phyloP scores from a whole-genome alignment of 92 coral and sea anemone species.

The Plumapathes pennacea region DNA sequence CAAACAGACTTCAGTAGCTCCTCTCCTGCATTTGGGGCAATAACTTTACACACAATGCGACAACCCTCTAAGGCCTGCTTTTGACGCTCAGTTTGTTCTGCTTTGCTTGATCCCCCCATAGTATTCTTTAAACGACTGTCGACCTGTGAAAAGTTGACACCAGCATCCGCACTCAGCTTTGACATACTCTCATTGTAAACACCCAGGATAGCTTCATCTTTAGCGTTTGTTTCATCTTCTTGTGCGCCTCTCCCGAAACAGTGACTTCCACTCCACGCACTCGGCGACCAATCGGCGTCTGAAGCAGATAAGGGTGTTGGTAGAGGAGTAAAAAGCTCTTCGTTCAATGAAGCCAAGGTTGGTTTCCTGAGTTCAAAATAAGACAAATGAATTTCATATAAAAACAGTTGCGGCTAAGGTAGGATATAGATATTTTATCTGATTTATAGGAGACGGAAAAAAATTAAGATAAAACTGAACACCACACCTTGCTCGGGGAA shows the following conservation, averaged over 20 bases:
- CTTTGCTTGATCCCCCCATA: conserved; percentile 4
- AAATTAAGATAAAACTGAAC: too few species aligned
- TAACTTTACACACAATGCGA: conserved; percentile 48
- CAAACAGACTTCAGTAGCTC: conserved; percentile 47
- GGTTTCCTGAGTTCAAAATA: too few species aligned
- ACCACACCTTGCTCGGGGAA: too few species aligned
- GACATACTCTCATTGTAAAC: conserved; percentile 30
- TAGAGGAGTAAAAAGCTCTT: too few species aligned
- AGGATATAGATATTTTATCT: too few species aligned
- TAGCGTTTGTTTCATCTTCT: not conserved
- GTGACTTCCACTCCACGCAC: not conserved
- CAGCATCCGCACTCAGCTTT: not conserved
- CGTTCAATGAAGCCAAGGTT: too few species aligned
- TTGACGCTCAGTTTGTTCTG: conserved; percentile 5
- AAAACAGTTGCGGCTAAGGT: too few species aligned
- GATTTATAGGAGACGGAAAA: too few species aligned
- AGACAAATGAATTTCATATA: too few species aligned
- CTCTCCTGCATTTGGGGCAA: conserved; percentile 62
- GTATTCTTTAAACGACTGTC: conserved; percentile 6
- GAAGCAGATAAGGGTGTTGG: not conserved
- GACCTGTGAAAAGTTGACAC: conserved; percentile 5
- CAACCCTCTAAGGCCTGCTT: conserved; percentile 56
- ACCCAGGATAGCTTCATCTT: not conserved
- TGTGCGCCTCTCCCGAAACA: too few species aligned
- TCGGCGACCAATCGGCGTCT: not conserved